Conservation (phyloP, 2,888 invertebrate genomes). For the Malthinus flaveolus region DNA sequence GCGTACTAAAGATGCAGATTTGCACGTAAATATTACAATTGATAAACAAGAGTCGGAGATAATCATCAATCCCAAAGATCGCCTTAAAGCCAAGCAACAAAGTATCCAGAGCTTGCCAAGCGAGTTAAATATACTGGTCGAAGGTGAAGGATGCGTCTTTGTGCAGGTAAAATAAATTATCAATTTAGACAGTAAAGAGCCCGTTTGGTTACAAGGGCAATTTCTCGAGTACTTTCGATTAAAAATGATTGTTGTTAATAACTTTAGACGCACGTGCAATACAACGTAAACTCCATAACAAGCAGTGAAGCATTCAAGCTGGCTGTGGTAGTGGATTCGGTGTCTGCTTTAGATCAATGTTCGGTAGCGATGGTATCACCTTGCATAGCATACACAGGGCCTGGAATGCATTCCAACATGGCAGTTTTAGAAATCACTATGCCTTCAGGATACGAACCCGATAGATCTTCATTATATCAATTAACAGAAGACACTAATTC, state of each 20-base stretch:
- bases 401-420: constrained; percentile 62
- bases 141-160: constrained; percentile 61
- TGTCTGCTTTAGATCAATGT: constrained; percentile 55
- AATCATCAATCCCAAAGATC: constrained; percentile 54
- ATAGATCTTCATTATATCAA: constrained; percentile 60
- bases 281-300: constrained; percentile 56
- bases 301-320: constrained; percentile 59
- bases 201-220: neutral
- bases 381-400: constrained; percentile 48
- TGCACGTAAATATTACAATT: constrained; percentile 55
- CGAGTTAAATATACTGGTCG: constrained; percentile 54
- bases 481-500: constrained; percentile 41
- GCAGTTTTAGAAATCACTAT: constrained; percentile 64
- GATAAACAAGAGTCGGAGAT: constrained; percentile 53
- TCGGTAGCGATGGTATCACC: constrained; percentile 53
- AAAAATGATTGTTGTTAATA: neutral
- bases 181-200: neutral
- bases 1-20: constrained; percentile 52
- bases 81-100: constrained; percentile 56
- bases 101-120: constrained; percentile 54
- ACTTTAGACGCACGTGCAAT: constrained; percentile 56
- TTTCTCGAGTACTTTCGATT: too few species aligned
- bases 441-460: constrained; percentile 67
- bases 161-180: constrained; percentile 54
- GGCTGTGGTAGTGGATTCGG: constrained; percentile 53